Evolutionary conservation across 2,113 vertebrate species (phyloP), one percentile per base, ranked within the genome.

Genomic region (Bothrops jararaca): DNA sequence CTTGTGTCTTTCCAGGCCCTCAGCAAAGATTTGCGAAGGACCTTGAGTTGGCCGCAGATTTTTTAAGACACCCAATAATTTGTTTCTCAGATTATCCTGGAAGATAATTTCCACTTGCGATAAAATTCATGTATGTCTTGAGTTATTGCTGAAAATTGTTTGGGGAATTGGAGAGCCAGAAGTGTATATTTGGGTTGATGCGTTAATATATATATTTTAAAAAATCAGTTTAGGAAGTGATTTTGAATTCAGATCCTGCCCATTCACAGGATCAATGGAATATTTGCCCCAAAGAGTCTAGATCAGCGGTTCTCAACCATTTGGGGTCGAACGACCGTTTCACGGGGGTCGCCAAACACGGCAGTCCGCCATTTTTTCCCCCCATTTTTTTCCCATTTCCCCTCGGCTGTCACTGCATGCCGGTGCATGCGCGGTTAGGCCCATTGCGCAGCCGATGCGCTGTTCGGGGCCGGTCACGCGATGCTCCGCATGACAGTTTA

Each of bases 51-150:
- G 23, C 88, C 8, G 58, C 42, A 34, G 53, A 26, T 52, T 58
- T 48, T 50, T 89, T 29, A 48, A 89, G 88, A 53, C 54, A 18
- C 39, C 89, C 88, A 60, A 52, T 92, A 57, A 86, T 92, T 89
- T 50, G 34, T 92, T 85, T 42, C 92, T 86, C 88, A 48, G 57
- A 86, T 86, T 92, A 60, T 60, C 88, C 22, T 34, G 54, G 29
- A 92, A 86, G 54, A 90, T 89, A 58, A 92, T 89, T 85, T 90
- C 54, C 54, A 90, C 69, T 24, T 85, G 74, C 54, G 52, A 60
- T 60, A 54, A 60, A 90, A 56, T 90, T 92, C 90, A 92, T 92
- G 50, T 85, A n/a, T 60, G 88, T 56, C 74, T 86, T 39, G 88
- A 90, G 12, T 86, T 39, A 90, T 60, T 39, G 88, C 88, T 8